Evolutionary conservation across 2,888 invertebrate species (phyloP).

Genomic region (Drosophila lacicola): DNA sequence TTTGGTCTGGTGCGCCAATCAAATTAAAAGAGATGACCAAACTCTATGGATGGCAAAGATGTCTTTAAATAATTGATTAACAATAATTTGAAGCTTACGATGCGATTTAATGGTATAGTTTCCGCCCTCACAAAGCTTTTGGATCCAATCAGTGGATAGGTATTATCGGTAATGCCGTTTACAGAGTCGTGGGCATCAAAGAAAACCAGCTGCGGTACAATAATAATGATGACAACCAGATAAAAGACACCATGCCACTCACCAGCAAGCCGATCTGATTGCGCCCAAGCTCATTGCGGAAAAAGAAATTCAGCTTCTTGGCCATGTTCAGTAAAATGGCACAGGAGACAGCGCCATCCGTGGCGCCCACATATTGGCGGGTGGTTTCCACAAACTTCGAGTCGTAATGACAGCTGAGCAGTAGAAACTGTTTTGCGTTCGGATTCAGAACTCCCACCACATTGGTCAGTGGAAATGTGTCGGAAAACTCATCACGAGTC

Average conservation of each 20-base stretch:
- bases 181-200: constrained; percentile 99
- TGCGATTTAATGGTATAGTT: constrained; percentile 85
- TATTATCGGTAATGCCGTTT: constrained; percentile 89
- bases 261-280: constrained; percentile 43
- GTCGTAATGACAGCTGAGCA: constrained; percentile 91
- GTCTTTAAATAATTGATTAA: constrained; percentile 86
- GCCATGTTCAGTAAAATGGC: constrained; percentile 94
- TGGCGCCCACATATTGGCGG: constrained; percentile 87
- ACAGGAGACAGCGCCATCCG: constrained; percentile 98
- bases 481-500: constrained; percentile 2
- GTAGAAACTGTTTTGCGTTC: constrained; percentile 87
- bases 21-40: constrained; percentile 94
- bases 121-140: constrained; percentile 92
- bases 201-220: constrained; percentile 91
- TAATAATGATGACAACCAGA: constrained; percentile 73
- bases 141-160: constrained; percentile 97
- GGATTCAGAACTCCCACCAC: constrained; percentile 90
- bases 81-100: constrained; percentile 86
- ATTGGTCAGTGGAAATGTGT: constrained; percentile 85
- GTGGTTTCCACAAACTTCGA: constrained; percentile 87
- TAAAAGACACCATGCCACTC: background rate
- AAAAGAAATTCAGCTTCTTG: constrained; percentile 86
- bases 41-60: constrained; percentile 86
- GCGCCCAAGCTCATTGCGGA: constrained; percentile 85
- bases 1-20: constrained; percentile 93